Percentiles rank a stretch among this genome's conserved stretches.
These are phyloP conservation scores for Augochlorella aurata DNA, from an alignment of 2,888 invertebrate species.

Conservation along the genomic window DNA sequence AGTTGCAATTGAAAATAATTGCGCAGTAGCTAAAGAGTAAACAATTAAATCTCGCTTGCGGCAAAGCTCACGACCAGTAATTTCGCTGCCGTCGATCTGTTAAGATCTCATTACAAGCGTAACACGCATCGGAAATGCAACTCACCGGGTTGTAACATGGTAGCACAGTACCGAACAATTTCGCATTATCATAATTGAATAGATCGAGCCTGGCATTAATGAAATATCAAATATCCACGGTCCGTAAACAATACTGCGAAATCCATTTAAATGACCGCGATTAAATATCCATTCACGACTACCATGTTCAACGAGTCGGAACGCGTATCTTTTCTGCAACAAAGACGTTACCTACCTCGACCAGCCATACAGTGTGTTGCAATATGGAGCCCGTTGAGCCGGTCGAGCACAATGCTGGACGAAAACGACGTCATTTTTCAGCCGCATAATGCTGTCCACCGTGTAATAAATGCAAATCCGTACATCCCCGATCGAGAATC, in stretches of 20 bases:
- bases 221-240: constrained; percentile 43
- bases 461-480: neutral
- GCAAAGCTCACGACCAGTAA: neutral
- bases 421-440: constrained; percentile 14
- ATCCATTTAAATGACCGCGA: constrained; percentile 44
- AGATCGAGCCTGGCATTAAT: constrained; percentile 30
- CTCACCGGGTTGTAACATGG: neutral
- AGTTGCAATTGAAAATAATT: neutral
- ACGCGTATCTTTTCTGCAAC: constrained; percentile 42
- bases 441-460: neutral
- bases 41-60: neutral
- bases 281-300: constrained; percentile 46
- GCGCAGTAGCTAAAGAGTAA: neutral
- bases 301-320: constrained; percentile 38
- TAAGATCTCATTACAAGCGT: neutral
- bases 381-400: constrained; percentile 26
- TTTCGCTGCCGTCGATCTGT: neutral
- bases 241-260: constrained; percentile 40
- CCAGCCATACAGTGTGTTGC: constrained; percentile 31
- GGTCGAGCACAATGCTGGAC: constrained; percentile 29
- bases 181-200: constrained; percentile 41
- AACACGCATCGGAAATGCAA: constrained; percentile 9
- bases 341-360: constrained; percentile 48
- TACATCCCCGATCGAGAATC: neutral
- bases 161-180: constrained; percentile 18